Evolutionary conservation across 2,113 vertebrate genomes (phyloP), one percentile per base, ranked within the genome.

Genomic region (Lonchura striata): DNA sequence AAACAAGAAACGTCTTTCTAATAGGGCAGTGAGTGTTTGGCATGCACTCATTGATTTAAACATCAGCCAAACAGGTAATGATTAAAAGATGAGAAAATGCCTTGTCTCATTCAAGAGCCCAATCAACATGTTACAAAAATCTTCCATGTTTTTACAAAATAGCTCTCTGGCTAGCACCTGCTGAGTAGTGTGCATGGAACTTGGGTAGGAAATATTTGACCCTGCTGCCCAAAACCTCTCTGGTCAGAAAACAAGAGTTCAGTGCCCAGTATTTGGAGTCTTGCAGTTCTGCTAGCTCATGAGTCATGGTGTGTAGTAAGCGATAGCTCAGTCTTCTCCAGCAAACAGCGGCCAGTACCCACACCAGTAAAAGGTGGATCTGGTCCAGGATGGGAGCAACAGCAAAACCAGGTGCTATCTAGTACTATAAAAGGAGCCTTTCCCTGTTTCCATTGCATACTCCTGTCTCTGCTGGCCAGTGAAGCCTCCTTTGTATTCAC

Each of bases 11-110:
- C 2, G 1, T 53, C 57, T 93, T 89, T 69, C 72, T 88, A 93
- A 88, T n/a, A 70, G 41, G 56, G 33, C 65, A 88, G 49, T 24
- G 56, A 95, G 52, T 44, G 28, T 82, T 90, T 88, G 90, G 65
- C 80, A 64, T 28, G 31, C 64, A 79, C 41, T 78, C 76, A 81
- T 78, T 82, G 94, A 94, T 93, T 94, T 86, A 90, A 95, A 82
- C 72, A 80, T 81, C 83, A 86, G 72, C 56, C 88, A 92, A 93
- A 78, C 60, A 86, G 82, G 82, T 88, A 93, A 93, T 86, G 76
- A 94, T 83, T 82, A 71, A 75, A 96, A 92, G 71, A 95, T 94
- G 88, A 92, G 69, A 81, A 93, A 96, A 89, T 69, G 53, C 81
- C 65, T 72, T 17, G 35, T 93, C 52, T 94, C 74, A 64, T 81